Evolutionary conservation across 2,888 invertebrate genomes (phyloP), one percentile per base, ranked within the genome.

Genomic region (Dicyrtomina minuta): DNA sequence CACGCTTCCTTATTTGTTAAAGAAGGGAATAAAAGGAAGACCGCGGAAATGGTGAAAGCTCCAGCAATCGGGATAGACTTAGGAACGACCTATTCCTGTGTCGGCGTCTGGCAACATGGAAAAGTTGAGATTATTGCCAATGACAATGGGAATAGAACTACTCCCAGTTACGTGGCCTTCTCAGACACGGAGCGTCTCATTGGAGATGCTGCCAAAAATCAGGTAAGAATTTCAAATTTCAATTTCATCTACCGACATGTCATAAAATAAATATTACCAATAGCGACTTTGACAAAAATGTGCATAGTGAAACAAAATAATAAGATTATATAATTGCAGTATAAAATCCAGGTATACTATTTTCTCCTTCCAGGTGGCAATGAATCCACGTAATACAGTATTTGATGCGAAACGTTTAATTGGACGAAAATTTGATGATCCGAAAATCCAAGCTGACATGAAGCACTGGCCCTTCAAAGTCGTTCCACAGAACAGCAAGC

Each of bases 391-490:
- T 83, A 91, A 91, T 86, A 91, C 91, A 78, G 90, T 92, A 80
- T 91, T 59, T 59, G 58, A 33, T n/a, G 41, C 59, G 4, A 59
- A 59, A 6, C 13, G 96, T 82, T 86, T 96, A 80, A 95, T 96
- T 83, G 96, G 96, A 68, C 89, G 95, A 79, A 90, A 90, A 79
- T 96, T 89, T 82, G 90, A 90, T 96, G 94, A 95, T 82, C 84
- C 83, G 51, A 90, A 91, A 17, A 92, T 97, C 68, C 95, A 96
- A 84, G 88, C 88, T 60, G 96, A 96, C 82, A 90, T 95, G 87
- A 93, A 95, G 84, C 91, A 91, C 83, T 96, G 94, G 90, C 95
- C 96, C 59, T 96, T 96, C 81, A 90, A 90, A 81, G 93, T 95
- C 1, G 89, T 66, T 1, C 64, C 60, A 49, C 46, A 61, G 3